Base-by-base conservation (phyloP, 2,888 invertebrate genomes). In the Drosophila quinaria region DNA sequence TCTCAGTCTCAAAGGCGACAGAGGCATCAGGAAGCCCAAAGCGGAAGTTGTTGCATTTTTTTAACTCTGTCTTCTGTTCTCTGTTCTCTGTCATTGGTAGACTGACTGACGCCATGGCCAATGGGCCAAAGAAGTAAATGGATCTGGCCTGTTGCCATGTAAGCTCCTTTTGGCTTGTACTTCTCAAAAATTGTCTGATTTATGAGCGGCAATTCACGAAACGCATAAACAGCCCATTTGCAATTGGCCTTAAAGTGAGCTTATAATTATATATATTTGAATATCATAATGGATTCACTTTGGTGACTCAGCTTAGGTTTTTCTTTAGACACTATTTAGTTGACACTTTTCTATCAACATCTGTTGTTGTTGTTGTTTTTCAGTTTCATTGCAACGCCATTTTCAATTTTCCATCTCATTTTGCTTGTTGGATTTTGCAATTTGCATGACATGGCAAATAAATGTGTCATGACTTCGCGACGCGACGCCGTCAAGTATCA, bases 401-500 rank as follows among this genome's bases (percentile, higher is more conserved):
- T 78, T 78, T 59, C 71, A 22, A 47, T 59, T 65, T 65, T 46
- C 59, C 50, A 39, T 62, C 63, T 67, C 66, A 69, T 69, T 84
- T 78, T 71, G 78, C 61, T 66, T 69, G 68, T 63, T 71, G 46
- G 61, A 72, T 80, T 80, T 81, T 63, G 69, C 73, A 81, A 73
- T 29, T 29, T 77, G 81, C 81, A 74, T 78, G 80, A 70, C 80
- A 80, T 63, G 73, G 66, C 58, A 37, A 41, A 72, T 74, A 88
- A 81, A 78, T 86, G 83, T 88, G 86, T 83, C 86, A 86, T 67
- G 86, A 81, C 83, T 78, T 56, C 66, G 66, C 61, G 52, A 60
- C 59, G 56, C 67, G 50, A 49, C 62, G 62, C 15, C 68, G 42
- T 51, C 73, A 64, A 67, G 67, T 67, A 52, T 64, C 56, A 49